phyloP scores from a whole-genome alignment of 1,140 invertebrate genomes.

The Eumeta japonica region DNA sequence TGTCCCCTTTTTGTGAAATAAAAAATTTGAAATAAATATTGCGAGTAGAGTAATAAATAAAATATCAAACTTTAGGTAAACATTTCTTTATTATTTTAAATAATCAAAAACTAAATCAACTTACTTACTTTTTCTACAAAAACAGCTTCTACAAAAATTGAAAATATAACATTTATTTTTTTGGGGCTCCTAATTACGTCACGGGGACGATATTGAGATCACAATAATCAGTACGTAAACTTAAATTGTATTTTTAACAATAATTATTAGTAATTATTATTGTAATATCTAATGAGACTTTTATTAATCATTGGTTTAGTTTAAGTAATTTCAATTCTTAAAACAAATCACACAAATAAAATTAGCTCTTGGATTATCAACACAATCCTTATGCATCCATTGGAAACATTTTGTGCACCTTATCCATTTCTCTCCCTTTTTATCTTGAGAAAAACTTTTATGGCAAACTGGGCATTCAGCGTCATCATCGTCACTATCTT shows the following conservation, averaged over 20 bases:
- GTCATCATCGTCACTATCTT: conserved; percentile 3
- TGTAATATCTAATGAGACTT: no score
- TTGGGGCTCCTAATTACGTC: conserved; percentile 6
- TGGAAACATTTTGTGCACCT: conserved; percentile 4
- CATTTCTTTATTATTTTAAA: no score
- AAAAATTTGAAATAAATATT: neutral
- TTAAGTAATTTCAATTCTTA: conserved; percentile 1
- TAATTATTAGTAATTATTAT: no score
- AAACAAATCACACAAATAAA: conserved; percentile 5
- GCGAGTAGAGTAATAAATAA: neutral
- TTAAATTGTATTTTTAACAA: conserved; percentile 9
- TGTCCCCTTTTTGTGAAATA: conserved; percentile 2
- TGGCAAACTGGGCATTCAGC: conserved; percentile 6
- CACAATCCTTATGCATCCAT: conserved; percentile 5
- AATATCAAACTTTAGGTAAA: conserved; percentile 1
- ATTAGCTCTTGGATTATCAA: conserved; percentile 1
- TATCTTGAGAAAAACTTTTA: conserved; percentile 5
- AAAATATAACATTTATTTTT: conserved; percentile 8
- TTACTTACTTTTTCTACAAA: conserved; percentile 5
- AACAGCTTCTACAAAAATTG: conserved; percentile 8
- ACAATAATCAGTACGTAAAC: conserved; percentile 13
- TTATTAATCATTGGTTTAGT: conserved; percentile 1
- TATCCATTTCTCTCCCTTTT: conserved; percentile 9
- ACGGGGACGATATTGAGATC: conserved; percentile 14
- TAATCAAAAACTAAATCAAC: neutral